A percentile compares a stretch with the other conserved stretches of the same genome.
These are phyloP conservation scores for Vidua macroura DNA, from an alignment of 2,113 vertebrate genomes.

Conservation along the genomic window DNA sequence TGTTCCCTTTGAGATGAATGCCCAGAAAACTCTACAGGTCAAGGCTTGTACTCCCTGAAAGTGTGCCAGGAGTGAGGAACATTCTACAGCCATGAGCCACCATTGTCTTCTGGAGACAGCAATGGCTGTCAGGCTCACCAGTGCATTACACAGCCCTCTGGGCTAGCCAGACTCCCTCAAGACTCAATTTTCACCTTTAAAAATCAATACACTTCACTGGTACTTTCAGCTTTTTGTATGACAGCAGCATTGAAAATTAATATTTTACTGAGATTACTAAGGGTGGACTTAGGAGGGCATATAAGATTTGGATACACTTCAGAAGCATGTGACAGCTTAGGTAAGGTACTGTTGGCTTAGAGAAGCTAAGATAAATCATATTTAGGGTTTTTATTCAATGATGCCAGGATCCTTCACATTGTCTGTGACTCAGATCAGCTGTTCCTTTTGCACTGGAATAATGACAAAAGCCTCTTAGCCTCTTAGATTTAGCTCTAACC, in stretches of 20 bases:
- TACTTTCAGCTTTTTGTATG: neutral
- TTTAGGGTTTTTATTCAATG: neutral
- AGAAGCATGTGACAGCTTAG: neutral
- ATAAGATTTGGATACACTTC: neutral
- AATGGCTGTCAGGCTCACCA: neutral
- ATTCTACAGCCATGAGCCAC: neutral
- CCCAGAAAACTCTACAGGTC: neutral
- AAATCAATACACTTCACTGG: neutral
- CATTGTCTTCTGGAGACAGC: neutral
- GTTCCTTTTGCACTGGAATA: neutral
- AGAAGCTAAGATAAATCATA: neutral
- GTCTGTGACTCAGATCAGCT: neutral
- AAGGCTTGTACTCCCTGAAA: neutral
- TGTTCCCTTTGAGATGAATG: neutral
- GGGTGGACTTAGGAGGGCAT: neutral
- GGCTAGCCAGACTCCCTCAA: neutral
- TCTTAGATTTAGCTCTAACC: neutral
- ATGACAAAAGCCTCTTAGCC: neutral
- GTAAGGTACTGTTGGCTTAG: neutral
- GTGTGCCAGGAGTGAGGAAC: neutral
- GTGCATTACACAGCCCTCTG: fast-evolving
- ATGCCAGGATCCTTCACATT: neutral
- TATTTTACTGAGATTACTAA: neutral
- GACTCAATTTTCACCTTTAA: neutral
- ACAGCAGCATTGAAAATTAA: neutral